These are phyloP conservation scores for Amiota mariae DNA, from an alignment of 2,888 invertebrate genomes.

Conservation along the genomic window DNA sequence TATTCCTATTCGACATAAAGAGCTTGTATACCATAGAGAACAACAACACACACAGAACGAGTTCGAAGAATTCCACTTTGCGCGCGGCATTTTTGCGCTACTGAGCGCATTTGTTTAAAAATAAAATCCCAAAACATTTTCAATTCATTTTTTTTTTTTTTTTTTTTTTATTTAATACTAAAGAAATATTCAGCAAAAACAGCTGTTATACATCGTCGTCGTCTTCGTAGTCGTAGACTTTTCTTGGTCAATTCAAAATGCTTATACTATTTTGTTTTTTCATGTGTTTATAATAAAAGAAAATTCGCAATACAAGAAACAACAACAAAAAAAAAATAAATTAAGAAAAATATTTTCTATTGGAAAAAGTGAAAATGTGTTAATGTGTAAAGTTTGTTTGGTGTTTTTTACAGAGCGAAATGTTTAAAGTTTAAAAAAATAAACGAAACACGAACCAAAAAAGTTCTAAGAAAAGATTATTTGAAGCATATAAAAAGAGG, in stretches of 20 bases:
- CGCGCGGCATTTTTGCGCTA: constrained; percentile 43
- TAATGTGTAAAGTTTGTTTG: constrained; percentile 62
- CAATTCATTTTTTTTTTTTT: constrained; percentile 38
- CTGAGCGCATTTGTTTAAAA: constrained; percentile 64
- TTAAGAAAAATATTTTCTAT: background rate
- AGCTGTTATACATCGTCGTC: constrained; percentile 64
- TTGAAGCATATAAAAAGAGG: constrained; percentile 49
- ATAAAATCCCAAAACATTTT: constrained; percentile 60
- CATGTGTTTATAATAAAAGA: constrained; percentile 25
- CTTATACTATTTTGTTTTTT: background rate
- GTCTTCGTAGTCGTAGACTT: background rate
- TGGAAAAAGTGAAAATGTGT: constrained; percentile 43
- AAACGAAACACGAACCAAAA: constrained; percentile 25
- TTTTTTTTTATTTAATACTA: constrained; percentile 46
- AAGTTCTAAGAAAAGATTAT: constrained; percentile 40
- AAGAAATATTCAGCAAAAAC: constrained; percentile 56
- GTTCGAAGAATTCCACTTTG: too few relatives aligned
- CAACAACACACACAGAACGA: too few relatives aligned
- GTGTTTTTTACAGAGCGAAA: constrained; percentile 37
- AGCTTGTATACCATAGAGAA: too few relatives aligned
- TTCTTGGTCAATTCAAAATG: constrained; percentile 38
- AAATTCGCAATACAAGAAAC: constrained; percentile 24
- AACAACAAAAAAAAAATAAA: constrained; percentile 33
- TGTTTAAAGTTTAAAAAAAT: constrained; percentile 49
- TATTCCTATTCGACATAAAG: too few relatives aligned